phyloP scores from a whole-genome alignment of 2,888 invertebrate species.

The Tenthredo notha region DNA sequence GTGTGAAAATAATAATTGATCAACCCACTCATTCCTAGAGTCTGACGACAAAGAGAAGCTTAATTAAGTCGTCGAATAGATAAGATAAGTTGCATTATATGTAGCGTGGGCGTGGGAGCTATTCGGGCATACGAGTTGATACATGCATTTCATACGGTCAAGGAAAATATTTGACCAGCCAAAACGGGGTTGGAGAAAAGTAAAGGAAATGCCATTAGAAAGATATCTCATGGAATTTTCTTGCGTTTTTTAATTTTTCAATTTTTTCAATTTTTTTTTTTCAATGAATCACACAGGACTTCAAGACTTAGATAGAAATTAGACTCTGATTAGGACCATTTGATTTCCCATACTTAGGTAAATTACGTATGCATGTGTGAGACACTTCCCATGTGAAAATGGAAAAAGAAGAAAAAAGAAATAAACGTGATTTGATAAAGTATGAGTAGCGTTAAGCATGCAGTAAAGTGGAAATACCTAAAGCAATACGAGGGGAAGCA shows the following conservation, averaged over 20 bases:
- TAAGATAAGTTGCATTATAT: neutral
- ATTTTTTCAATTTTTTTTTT: no score
- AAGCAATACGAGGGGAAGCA: neutral
- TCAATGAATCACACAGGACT: no score
- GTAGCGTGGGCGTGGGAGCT: neutral
- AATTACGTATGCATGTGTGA: neutral
- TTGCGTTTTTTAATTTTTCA: no score
- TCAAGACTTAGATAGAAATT: no score
- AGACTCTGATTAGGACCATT: neutral
- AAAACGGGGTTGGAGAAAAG: neutral
- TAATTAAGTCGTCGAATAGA: neutral
- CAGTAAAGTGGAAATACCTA: slow-evolving; percentile 3
- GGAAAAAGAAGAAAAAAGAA: neutral
- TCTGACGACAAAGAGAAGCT: neutral
- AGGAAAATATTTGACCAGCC: neutral
- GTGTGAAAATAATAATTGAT: neutral
- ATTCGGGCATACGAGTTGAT: neutral
- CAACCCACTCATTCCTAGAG: neutral
- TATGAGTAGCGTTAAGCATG: neutral
- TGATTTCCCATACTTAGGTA: neutral
- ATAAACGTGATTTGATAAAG: neutral
- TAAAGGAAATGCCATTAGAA: neutral
- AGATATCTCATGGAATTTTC: neutral
- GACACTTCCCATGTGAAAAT: neutral
- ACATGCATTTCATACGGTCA: neutral